phyloP scores from a whole-genome alignment of 2,888 invertebrate species.

The Eupithecia centaureata region DNA sequence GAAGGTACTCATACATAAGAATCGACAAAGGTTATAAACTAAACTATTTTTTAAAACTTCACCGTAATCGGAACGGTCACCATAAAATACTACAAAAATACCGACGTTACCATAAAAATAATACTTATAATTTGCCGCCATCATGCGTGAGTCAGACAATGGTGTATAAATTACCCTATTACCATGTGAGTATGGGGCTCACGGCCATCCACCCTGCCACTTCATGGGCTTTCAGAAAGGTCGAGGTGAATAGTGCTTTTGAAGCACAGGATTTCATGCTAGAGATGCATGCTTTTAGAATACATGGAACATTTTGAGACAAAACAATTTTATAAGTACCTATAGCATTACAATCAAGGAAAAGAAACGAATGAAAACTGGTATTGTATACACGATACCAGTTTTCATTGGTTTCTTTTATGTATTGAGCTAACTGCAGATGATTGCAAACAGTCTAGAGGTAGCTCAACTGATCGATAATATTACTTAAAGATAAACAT shows the following conservation, averaged over 20 bases:
- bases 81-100: conserved; percentile 1
- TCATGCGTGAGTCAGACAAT: conserved; percentile 60
- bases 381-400: too few relatives aligned
- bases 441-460: too few relatives aligned
- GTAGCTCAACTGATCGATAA: too few relatives aligned
- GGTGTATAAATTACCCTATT: conserved; percentile 63
- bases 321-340: too few relatives aligned
- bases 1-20: too few relatives aligned
- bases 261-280: conserved; percentile 45
- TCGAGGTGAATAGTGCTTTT: conserved; percentile 48
- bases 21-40: too few relatives aligned
- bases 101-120: conserved; percentile 3
- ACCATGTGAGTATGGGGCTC: conserved; percentile 41
- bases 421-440: too few relatives aligned
- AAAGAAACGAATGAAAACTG: background rate
- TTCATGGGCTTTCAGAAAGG: conserved; percentile 45
- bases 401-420: too few relatives aligned
- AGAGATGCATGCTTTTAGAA: conserved; percentile 30
- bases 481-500: too few relatives aligned
- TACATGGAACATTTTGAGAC: conserved; percentile 8
- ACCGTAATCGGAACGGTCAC: too few relatives aligned
- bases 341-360: background rate
- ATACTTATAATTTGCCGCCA: conserved; percentile 21
- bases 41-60: too few relatives aligned
- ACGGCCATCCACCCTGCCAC: conserved; percentile 38